Evolutionary conservation across 35 echinoderm and acorn worm genomes (phyloP).

Genomic region (Apostichopus parvimensis): DNA sequence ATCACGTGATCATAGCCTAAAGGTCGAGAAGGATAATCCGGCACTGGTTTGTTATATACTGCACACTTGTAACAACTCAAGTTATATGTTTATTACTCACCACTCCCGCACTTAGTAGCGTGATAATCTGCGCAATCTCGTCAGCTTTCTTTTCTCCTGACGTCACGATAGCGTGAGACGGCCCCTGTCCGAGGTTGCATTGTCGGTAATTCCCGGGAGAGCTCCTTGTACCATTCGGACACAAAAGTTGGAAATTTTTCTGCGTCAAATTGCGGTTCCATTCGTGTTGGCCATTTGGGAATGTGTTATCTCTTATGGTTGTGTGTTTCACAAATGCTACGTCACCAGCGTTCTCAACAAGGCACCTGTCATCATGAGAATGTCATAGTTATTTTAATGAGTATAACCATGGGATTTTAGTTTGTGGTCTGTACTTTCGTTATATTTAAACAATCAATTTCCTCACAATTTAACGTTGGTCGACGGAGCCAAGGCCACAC

Average conservation of each 20-base stretch:
- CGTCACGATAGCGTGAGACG: slow-evolving; percentile 74
- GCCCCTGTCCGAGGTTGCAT: slow-evolving; percentile 68
- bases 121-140: slow-evolving; percentile 14
- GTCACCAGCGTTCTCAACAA: slow-evolving; percentile 68
- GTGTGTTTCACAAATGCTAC: slow-evolving; percentile 88
- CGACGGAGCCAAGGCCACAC: too few relatives aligned
- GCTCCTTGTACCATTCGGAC: slow-evolving; percentile 36
- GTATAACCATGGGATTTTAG: too few relatives aligned
- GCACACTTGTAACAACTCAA: neutral
- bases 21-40: too few relatives aligned
- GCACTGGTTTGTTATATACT: neutral
- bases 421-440: too few relatives aligned
- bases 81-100: neutral
- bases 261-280: slow-evolving; percentile 50
- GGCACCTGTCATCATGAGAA: slow-evolving; percentile 41
- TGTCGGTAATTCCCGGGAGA: slow-evolving; percentile 2
- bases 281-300: neutral
- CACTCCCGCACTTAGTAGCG: slow-evolving; percentile 57
- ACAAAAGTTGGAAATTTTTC: slow-evolving; percentile 68
- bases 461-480: too few relatives aligned
- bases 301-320: slow-evolving; percentile 62
- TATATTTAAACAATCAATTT: too few relatives aligned
- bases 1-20: too few relatives aligned
- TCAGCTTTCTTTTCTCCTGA: slow-evolving; percentile 12
- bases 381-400: too few relatives aligned